phyloP scores from a whole-genome alignment of 2,113 vertebrate genomes.

The Aphyosemion australe region DNA sequence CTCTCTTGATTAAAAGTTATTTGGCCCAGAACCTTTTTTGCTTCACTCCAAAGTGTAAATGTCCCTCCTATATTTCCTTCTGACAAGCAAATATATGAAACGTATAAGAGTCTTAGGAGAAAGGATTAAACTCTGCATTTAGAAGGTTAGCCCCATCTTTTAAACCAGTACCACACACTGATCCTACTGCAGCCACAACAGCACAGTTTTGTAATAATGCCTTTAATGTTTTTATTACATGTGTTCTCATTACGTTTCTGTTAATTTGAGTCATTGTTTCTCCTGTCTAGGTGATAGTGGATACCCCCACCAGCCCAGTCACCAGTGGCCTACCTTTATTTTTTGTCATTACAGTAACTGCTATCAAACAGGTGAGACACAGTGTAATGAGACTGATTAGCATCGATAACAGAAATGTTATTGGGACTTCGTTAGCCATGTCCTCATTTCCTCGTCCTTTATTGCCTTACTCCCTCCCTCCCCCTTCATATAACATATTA shows the following conservation, averaged over 20 bases:
- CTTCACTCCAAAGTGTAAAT: conserved; percentile 39
- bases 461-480: neutral
- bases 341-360: conserved; percentile 98
- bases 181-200: conserved; percentile 14
- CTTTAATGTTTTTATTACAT: conserved; percentile 8
- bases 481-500: conserved; percentile 21
- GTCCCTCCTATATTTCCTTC: conserved; percentile 26
- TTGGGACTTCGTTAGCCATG: conserved; percentile 14
- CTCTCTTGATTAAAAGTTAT: conserved; percentile 58
- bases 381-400: neutral
- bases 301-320: conserved; percentile 96
- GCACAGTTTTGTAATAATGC: conserved; percentile 1
- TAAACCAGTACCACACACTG: neutral
- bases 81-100: conserved; percentile 16
- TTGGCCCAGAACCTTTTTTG: conserved; percentile 42
- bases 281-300: conserved; percentile 89
- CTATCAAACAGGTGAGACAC: conserved; percentile 91
- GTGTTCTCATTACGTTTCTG: neutral
- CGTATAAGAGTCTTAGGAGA: conserved; percentile 7
- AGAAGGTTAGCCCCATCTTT: conserved; percentile 13
- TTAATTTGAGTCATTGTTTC: neutral
- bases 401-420: conserved; percentile 7
- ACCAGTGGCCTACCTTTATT: conserved; percentile 97
- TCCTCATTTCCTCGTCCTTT: conserved; percentile 30
- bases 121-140: conserved; percentile 52